Conservation (phyloP, 2,888 invertebrate species). For the Watsonalla binaria region DNA sequence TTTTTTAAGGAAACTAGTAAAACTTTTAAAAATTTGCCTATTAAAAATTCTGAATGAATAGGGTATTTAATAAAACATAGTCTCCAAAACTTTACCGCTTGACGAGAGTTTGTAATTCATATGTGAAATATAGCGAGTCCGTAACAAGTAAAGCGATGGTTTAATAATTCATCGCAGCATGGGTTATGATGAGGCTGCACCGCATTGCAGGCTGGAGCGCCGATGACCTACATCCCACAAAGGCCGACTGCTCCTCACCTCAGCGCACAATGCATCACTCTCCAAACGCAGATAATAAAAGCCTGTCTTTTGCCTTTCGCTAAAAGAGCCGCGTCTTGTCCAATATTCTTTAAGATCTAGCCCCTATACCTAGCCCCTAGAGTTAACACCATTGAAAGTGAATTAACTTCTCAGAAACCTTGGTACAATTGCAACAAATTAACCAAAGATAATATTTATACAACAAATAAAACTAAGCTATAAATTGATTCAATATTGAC, state of each 20-base stretch:
- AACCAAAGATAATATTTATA: no score
- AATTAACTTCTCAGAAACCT: no score
- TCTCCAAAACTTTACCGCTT: no score
- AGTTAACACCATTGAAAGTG: no score
- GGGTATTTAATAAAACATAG: no score
- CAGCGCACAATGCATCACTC: constrained; percentile 9
- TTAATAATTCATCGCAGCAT: constrained; percentile 31
- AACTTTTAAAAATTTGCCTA: no score
- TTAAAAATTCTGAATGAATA: no score
- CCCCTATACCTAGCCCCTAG: no score
- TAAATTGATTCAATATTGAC: no score
- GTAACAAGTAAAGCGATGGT: neutral
- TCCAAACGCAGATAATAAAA: neutral
- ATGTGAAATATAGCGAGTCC: neutral
- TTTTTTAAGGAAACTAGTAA: no score
- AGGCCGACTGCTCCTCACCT: constrained; percentile 17
- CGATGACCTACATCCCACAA: constrained; percentile 64
- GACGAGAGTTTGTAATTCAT: neutral
- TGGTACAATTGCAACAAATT: no score
- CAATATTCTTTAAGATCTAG: neutral
- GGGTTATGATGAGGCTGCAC: constrained; percentile 35
- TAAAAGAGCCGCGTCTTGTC: neutral
- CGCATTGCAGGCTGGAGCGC: constrained; percentile 63
- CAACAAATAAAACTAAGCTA: no score
- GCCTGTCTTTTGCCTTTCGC: neutral